These are phyloP conservation scores for Ptychobarbus kaznakovi DNA, from an alignment of 2,797 vertebrate genomes.

Conservation along the genomic window DNA sequence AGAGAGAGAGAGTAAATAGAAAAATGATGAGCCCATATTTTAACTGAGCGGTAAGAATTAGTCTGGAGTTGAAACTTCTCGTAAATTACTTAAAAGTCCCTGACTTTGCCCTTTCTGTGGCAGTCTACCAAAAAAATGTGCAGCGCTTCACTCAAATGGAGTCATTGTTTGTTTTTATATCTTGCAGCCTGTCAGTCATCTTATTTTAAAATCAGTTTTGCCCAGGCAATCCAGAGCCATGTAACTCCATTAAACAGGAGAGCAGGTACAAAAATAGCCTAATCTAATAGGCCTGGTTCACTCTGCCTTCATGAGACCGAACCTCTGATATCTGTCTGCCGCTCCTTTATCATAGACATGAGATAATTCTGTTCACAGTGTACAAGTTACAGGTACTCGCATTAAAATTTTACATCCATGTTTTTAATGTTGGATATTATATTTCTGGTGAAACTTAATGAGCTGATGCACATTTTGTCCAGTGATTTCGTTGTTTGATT, in stretches of 20 bases:
- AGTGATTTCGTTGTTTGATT: not conserved
- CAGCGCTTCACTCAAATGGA: conserved; percentile 6
- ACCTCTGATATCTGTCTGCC: conserved; percentile 42
- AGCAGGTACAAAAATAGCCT: conserved; percentile 66
- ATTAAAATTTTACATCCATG: not conserved
- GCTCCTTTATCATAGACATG: conserved; percentile 50
- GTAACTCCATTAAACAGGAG: conserved; percentile 65
- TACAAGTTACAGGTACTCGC: not conserved
- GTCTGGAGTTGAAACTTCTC: conserved; percentile 25
- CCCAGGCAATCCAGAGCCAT: conserved; percentile 55
- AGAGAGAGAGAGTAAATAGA: not conserved
- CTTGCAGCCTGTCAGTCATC: conserved; percentile 54
- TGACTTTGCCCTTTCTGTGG: conserved; percentile 19
- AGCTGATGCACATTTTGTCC: not conserved
- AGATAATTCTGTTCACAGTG: conserved; percentile 9
- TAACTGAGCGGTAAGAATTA: conserved; percentile 13
- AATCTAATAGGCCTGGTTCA: conserved; percentile 64
- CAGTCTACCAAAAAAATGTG: conserved; percentile 27
- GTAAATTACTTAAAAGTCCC: conserved; percentile 22
- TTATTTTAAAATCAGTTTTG: conserved; percentile 61
- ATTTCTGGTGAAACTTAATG: not conserved
- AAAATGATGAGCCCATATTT: conserved; percentile 14
- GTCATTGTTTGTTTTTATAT: conserved; percentile 52
- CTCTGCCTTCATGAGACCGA: conserved; percentile 45
- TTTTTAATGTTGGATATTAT: not conserved